phyloP scores from a whole-genome alignment of 1,140 invertebrate species.

The Paraescarpia echinospica region DNA sequence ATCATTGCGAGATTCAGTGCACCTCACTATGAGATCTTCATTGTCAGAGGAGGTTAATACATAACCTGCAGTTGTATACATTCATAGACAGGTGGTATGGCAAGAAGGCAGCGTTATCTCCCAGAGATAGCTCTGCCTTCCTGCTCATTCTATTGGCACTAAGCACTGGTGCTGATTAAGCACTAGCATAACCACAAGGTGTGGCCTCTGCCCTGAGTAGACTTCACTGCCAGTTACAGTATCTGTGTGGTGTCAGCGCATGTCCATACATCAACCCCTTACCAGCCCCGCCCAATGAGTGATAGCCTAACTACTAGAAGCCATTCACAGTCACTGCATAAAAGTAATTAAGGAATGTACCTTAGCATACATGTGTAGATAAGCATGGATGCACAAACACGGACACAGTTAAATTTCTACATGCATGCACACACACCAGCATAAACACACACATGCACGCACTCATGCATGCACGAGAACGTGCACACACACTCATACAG shows the following conservation, averaged over 20 bases:
- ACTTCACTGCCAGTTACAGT: not conserved
- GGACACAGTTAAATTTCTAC: no score
- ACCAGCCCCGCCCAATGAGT: not conserved
- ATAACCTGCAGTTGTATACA: not conserved
- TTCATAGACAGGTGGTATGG: not conserved
- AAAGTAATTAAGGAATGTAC: no score
- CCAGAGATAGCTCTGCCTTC: not conserved
- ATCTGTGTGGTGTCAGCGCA: not conserved
- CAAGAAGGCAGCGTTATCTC: not conserved
- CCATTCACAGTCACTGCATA: no score
- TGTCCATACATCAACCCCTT: not conserved
- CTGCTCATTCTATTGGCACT: not conserved
- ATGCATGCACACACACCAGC: no score
- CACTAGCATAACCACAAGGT: not conserved
- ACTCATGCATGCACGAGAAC: no score
- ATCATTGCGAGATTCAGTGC: not conserved
- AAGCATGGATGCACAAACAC: no score
- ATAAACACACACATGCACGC: no score
- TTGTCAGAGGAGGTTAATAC: not conserved
- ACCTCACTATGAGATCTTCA: not conserved
- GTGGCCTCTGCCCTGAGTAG: not conserved
- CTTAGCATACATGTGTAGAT: no score
- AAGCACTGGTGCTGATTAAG: not conserved
- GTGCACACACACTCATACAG: no score
- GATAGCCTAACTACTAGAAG: not conserved